These are phyloP conservation scores for Hirtodrosophila duncani DNA, from an alignment of 2,888 invertebrate species.

Conservation along the genomic window DNA sequence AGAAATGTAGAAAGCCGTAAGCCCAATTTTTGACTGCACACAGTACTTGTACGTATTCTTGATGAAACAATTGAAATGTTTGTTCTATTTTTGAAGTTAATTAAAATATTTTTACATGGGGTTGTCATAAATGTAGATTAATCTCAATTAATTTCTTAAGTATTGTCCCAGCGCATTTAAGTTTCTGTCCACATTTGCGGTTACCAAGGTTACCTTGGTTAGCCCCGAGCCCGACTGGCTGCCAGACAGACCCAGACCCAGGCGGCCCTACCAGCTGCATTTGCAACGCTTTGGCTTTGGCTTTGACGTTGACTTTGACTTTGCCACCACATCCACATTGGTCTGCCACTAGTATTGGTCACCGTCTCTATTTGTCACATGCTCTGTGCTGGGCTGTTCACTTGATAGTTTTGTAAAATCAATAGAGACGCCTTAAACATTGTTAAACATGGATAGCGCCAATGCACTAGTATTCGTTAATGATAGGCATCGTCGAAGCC, in stretches of 20 bases:
- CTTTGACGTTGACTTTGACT: conserved; percentile 50
- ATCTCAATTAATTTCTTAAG: no score
- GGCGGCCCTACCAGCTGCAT: conserved; percentile 36
- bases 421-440: conserved; percentile 41
- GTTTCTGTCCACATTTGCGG: conserved; percentile 54
- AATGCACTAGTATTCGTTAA: conserved; percentile 21
- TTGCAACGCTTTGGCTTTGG: conserved; percentile 46
- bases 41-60: no score
- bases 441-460: conserved; percentile 3
- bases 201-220: no score
- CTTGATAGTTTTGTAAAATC: conserved; percentile 50
- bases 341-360: neutral
- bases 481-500: conserved; percentile 34
- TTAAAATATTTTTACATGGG: no score
- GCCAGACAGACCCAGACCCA: neutral
- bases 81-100: no score
- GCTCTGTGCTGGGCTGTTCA: conserved; percentile 15
- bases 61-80: no score
- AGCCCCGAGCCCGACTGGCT: conserved; percentile 26
- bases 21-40: no score
- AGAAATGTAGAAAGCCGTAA: no score
- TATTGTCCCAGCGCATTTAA: no score
- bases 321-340: no score
- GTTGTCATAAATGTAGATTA: no score
- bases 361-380: conserved; percentile 5